A percentile compares a stretch with the other conserved stretches of the same genome.
Conservation (phyloP, 2,888 invertebrate species). For the Chouioia cunea region DNA sequence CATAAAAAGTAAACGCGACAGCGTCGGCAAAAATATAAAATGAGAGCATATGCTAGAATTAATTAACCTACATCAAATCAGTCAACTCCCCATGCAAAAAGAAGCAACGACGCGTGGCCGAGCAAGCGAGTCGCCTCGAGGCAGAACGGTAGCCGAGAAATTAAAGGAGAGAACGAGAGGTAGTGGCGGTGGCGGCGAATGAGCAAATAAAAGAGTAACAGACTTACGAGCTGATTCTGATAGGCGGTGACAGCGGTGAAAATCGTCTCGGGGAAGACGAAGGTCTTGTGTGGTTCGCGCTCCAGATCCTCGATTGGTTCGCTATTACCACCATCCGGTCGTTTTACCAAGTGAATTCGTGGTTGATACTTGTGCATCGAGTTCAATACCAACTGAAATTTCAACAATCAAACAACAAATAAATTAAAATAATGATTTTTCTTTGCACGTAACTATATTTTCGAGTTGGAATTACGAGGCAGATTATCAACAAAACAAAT, state of each 20-base stretch:
- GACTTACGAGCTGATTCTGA: slow-evolving; percentile 87
- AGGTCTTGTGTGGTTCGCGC: slow-evolving; percentile 81
- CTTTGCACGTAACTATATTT: neutral
- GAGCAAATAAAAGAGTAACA: slow-evolving; percentile 20
- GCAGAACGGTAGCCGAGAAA: slow-evolving; percentile 1
- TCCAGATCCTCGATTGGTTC: slow-evolving; percentile 79
- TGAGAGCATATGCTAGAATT: too few species aligned
- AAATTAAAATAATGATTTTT: neutral
- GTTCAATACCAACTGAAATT: slow-evolving; percentile 92
- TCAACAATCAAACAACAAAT: neutral
- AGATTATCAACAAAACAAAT: neutral
- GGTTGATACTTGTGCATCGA: slow-evolving; percentile 99
- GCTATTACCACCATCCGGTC: slow-evolving; percentile 80
- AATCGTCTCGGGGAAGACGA: slow-evolving; percentile 84
- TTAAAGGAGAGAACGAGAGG: neutral
- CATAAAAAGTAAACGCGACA: too few species aligned
- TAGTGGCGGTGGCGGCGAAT: slow-evolving; percentile 30
- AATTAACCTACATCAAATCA: too few species aligned
- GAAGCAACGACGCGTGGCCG: neutral
- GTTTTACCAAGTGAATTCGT: slow-evolving; percentile 90
- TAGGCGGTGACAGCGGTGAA: slow-evolving; percentile 91
- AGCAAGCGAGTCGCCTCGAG: slow-evolving; percentile 3
- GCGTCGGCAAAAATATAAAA: too few species aligned
- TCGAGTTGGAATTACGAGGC: neutral
- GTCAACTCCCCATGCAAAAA: neutral